Base-by-base conservation (phyloP, 2,888 invertebrate species). In the Parthenolecanium corni region DNA sequence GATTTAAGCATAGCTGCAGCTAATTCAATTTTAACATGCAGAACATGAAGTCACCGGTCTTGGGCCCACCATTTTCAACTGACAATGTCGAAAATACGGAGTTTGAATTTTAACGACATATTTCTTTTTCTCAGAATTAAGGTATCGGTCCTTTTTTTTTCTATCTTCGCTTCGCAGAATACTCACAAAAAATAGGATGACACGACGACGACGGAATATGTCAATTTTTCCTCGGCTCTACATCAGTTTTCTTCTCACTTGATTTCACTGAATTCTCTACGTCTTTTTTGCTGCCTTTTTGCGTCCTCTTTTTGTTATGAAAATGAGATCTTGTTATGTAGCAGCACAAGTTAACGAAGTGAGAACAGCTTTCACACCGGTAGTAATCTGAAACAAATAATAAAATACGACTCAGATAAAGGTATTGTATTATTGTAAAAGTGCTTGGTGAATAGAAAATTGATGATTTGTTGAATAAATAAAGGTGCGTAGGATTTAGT, bases 331-430 rank as follows among this genome's bases (percentile, higher is more conserved):
- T 38, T 53, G 53, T 40, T 31, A 31, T 9, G 31, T 23, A 40
- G 40, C 20, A 1, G 31, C 20, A 21, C 38, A 23, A 53, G 36
- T 40, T 53, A 53, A 53, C 53, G 53, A 53, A 53, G 53, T 53
- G 40, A 53, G 40, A 16, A 12, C 40, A 53, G 53, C 40, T 40
- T 42, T n/a, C n/a, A 18, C 40, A 36, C 23, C 40, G 53, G 23
- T n/a, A n/a, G n/a, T 40, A 53, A 53, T 53, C 53, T 53, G 40
- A 53, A 53, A 53, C 53, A 53, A 53, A 53, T 53, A 53, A n/a
- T n/a, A n/a, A n/a, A 53, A 53, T 53, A 38, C 38, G 53, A 40
- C 53, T 53, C 20, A 53, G 40, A 38, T 53, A 40, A 40, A 53
- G 53, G 40, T 53, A 53, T 38, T 40, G 53, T 20, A n/a, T n/a